Percentiles rank a stretch among this genome's conserved stretches.
phyloP scores from a whole-genome alignment of 1,140 invertebrate species.

The Papilio helenus region DNA sequence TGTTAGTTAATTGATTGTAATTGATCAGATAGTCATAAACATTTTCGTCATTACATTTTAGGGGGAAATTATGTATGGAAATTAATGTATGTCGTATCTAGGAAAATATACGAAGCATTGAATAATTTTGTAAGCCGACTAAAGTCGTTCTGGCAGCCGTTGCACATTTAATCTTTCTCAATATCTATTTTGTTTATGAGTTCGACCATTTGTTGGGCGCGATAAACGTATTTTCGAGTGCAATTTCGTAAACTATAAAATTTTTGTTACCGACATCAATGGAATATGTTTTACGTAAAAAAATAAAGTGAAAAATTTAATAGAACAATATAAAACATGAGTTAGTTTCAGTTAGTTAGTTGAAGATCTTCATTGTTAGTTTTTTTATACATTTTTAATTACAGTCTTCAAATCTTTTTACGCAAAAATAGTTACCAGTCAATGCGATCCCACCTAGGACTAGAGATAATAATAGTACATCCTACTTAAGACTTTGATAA shows the following conservation, averaged over 20 bases:
- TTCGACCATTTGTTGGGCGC: conserved; percentile 17
- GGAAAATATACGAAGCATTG: conserved; percentile 6
- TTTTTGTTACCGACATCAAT: conserved; percentile 5
- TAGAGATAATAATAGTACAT: too few relatives aligned
- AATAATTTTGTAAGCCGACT: conserved; percentile 28
- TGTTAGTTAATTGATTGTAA: too few relatives aligned
- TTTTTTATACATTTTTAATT: too few relatives aligned
- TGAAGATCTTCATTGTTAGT: too few relatives aligned
- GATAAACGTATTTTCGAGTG: conserved; percentile 27
- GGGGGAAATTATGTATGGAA: not conserved
- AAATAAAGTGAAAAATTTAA: not conserved
- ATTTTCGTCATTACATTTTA: not conserved
- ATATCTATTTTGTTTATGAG: conserved; percentile 37
- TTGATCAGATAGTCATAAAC: too few relatives aligned
- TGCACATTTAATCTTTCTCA: conserved; percentile 33
- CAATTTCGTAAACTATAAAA: not conserved
- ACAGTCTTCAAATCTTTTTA: too few relatives aligned
- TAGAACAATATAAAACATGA: not conserved
- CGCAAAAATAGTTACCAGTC: too few relatives aligned
- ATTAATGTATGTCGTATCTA: not conserved
- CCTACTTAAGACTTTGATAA: too few relatives aligned
- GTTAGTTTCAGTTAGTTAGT: not conserved
- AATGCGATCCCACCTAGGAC: too few relatives aligned
- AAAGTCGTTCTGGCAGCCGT: conserved; percentile 29
- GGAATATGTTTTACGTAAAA: not conserved